Evolutionary conservation across 1,140 invertebrate species (phyloP), one percentile per base, ranked within the genome.

Genomic region (Trichogramma pretiosum): DNA sequence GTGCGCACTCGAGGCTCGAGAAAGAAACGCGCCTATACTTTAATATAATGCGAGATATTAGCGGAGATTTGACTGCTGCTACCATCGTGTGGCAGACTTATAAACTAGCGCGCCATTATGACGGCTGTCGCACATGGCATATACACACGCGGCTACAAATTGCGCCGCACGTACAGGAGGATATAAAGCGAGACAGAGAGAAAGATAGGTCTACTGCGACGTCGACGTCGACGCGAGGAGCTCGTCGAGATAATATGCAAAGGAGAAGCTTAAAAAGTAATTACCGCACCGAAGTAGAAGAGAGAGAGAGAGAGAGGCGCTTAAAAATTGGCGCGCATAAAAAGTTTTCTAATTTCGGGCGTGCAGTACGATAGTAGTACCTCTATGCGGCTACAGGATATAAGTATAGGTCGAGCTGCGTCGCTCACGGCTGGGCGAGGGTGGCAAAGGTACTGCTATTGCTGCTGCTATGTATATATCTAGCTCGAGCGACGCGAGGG

Each of bases 211-310:
- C n/a, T n/a, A n/a, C n/a, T n/a, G n/a, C n/a, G n/a, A n/a, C n/a
- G n/a, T n/a, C n/a, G n/a, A n/a, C n/a, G n/a, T n/a, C n/a, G 22
- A 10, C 41, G 17, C 36, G n/a, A 4, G 17, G 44, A 55, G 52
- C 50, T 40, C 56, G 50, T 36, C 53, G 60, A 62, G 61, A 68
- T 69, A 69, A 68, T 66, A 67, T 65, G 65, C 65, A 65, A 63
- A 66, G 59, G 61, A 63, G 65, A 67, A 64, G 67, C 67, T 72
- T 70, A 69, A 71, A 71, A 71, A 69, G 68, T 70, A 71, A 71
- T 71, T 69, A 70, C 62, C 55, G 56, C n/a, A n/a, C n/a, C n/a
- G n/a, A n/a, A n/a, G n/a, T 50, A 62, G 63, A 68, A 65, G 64
- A 67, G 67, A 50, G 14, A n/a, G 14, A 34, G 33, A 11, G 33